A percentile compares a stretch with the other conserved stretches of the same genome.
Evolutionary conservation across 2,888 invertebrate species (phyloP).

Genomic region (Mimachlamys varia): DNA sequence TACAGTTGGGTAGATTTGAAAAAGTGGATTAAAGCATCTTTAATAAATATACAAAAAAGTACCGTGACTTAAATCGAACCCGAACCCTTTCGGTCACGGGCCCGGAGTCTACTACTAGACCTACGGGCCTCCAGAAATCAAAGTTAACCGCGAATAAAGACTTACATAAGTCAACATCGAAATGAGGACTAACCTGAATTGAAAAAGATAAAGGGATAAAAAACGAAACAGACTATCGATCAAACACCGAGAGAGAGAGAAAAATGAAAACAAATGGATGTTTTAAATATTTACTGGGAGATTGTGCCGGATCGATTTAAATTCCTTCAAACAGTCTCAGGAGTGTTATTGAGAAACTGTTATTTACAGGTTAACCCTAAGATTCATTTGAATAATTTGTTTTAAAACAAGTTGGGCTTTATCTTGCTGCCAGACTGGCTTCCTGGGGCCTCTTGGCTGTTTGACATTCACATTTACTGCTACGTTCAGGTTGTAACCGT

Average conservation of each 20-base stretch:
- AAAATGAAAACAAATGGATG: not conserved
- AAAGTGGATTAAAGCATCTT: too few relatives aligned
- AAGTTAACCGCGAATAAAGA: too few relatives aligned
- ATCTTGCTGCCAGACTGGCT: constrained; percentile 17
- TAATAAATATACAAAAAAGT: too few relatives aligned
- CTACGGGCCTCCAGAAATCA: too few relatives aligned
- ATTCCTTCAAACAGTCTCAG: not conserved
- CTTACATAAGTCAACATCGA: too few relatives aligned
- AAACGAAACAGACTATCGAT: not conserved
- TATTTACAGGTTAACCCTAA: constrained; percentile 29
- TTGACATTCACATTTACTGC: constrained; percentile 31
- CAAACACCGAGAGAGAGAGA: not conserved
- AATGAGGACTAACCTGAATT: not conserved
- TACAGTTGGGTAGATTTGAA: too few relatives aligned
- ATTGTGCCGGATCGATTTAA: not conserved
- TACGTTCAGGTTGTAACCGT: not conserved
- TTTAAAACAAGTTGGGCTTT: not conserved
- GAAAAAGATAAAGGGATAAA: not conserved
- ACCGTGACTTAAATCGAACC: too few relatives aligned
- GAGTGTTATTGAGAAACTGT: not conserved
- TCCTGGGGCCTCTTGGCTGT: not conserved
- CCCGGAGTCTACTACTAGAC: too few relatives aligned
- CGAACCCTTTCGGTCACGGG: too few relatives aligned
- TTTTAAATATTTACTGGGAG: constrained; percentile 13
- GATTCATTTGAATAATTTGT: constrained; percentile 36